These are phyloP conservation scores for Paralichthys olivaceus DNA, from an alignment of 2,113 vertebrate species.

Conservation along the genomic window DNA sequence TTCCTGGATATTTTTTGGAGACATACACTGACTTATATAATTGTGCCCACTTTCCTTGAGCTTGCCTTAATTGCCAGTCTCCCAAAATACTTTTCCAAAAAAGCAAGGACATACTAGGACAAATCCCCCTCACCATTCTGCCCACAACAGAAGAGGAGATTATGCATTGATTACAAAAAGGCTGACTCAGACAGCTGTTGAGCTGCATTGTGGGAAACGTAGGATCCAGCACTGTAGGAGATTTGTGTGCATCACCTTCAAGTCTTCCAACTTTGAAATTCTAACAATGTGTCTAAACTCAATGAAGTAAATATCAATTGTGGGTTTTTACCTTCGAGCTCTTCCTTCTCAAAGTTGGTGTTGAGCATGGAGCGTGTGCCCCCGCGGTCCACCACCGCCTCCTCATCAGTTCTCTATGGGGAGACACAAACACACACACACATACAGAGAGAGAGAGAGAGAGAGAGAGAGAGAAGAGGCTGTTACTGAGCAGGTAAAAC, in stretches of 20 bases:
- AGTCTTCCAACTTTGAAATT: neutral
- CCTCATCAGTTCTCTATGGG: constrained; percentile 95
- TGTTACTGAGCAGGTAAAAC: neutral
- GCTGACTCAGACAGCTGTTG: no score
- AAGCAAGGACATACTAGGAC: neutral
- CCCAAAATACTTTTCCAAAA: neutral
- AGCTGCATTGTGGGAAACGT: neutral
- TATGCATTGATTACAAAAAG: neutral
- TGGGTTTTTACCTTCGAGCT: constrained; percentile 92
- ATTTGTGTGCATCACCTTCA: neutral
- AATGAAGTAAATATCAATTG: neutral
- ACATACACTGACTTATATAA: no score
- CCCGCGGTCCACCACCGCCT: constrained; percentile 95
- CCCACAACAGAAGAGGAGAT: neutral
- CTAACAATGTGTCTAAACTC: neutral
- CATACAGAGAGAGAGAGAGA: neutral
- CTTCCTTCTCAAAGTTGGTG: constrained; percentile 99
- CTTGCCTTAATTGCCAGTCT: neutral
- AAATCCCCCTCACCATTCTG: no score
- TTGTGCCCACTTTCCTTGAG: no score
- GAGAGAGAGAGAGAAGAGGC: neutral
- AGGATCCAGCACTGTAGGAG: neutral
- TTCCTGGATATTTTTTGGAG: no score
- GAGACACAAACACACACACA: neutral
- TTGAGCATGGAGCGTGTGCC: constrained; percentile 98